These are phyloP conservation scores for Aleiodes leptofemur DNA, from an alignment of 2,888 invertebrate species.

Conservation along the genomic window DNA sequence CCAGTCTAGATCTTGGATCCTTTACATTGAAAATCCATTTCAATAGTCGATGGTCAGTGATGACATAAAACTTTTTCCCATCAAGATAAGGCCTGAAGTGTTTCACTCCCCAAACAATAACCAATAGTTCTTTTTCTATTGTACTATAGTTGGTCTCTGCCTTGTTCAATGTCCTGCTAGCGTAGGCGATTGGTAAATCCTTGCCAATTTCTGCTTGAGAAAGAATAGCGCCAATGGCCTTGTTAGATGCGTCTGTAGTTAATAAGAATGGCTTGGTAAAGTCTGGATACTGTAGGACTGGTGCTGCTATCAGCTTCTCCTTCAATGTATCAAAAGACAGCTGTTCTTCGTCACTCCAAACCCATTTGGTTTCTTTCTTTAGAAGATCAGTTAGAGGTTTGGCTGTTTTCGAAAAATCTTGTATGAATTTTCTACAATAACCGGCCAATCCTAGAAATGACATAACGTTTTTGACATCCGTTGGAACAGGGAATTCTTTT, in stretches of 20 bases:
- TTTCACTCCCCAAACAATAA: not conserved
- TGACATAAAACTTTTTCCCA: conserved; percentile 4
- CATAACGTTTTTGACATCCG: conserved; percentile 19
- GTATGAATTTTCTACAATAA: conserved; percentile 26
- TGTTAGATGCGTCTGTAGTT: conserved; percentile 36
- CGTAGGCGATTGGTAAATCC: conserved; percentile 40
- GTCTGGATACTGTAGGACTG: conserved; percentile 30
- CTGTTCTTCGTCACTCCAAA: not conserved
- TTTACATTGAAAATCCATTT: no score
- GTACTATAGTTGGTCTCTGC: not conserved
- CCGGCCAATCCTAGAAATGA: conserved; percentile 38
- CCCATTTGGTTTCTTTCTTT: conserved; percentile 16
- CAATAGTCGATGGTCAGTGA: conserved; percentile 27
- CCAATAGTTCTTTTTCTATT: not conserved
- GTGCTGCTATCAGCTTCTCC: not conserved
- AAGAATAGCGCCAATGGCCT: conserved; percentile 33
- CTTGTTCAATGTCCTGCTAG: not conserved
- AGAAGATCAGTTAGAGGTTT: conserved; percentile 25
- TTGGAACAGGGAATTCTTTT: conserved; percentile 22
- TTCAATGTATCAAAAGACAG: not conserved
- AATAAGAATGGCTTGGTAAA: conserved; percentile 32
- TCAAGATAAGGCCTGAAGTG: conserved; percentile 20
- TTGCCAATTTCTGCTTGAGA: conserved; percentile 34
- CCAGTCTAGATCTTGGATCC: conserved; percentile 4
- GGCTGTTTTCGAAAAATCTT: not conserved